Percentiles rank a stretch among this genome's conserved stretches.
These are phyloP conservation scores for Euleptes europaea DNA, from an alignment of 2,113 vertebrate species.

Conservation along the genomic window DNA sequence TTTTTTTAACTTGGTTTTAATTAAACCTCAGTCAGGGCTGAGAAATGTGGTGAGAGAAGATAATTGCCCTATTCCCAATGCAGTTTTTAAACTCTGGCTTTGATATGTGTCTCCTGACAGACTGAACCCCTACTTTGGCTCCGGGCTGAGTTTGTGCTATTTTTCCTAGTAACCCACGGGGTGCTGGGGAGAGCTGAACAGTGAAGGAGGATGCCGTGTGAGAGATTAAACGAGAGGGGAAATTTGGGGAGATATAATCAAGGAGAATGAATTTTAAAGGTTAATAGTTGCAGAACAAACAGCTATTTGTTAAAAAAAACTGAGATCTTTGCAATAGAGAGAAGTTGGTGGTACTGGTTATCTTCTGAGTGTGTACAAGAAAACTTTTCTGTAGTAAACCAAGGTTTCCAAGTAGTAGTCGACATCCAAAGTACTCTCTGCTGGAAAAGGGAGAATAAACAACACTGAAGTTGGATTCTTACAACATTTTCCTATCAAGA, in stretches of 20 bases:
- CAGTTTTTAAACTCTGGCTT: conserved; percentile 65
- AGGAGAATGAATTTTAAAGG: too few relatives aligned
- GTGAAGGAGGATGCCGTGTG: neutral
- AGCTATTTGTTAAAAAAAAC: neutral
- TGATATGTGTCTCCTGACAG: conserved; percentile 61
- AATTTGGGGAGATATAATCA: neutral
- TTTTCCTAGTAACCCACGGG: conserved; percentile 38
- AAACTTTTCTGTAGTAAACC: neutral
- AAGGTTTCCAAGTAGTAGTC: neutral
- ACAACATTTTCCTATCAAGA: neutral
- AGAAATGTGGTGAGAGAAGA: conserved; percentile 81
- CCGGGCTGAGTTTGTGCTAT: conserved; percentile 37
- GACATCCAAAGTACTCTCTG: neutral
- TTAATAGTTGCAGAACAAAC: accelerated
- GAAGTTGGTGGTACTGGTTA: neutral
- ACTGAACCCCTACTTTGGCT: conserved; percentile 56
- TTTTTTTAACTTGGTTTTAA: conserved; percentile 82
- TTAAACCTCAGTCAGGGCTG: conserved; percentile 82
- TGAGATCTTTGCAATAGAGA: neutral
- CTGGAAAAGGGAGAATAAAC: neutral
- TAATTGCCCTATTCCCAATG: conserved; percentile 79
- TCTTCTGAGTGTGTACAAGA: neutral
- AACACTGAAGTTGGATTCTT: neutral
- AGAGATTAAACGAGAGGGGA: conserved; percentile 11
- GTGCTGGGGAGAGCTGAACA: neutral